Evolutionary conservation across 2,888 invertebrate genomes (phyloP), one percentile per base, ranked within the genome.

Genomic region (Ochropleura plecta): DNA sequence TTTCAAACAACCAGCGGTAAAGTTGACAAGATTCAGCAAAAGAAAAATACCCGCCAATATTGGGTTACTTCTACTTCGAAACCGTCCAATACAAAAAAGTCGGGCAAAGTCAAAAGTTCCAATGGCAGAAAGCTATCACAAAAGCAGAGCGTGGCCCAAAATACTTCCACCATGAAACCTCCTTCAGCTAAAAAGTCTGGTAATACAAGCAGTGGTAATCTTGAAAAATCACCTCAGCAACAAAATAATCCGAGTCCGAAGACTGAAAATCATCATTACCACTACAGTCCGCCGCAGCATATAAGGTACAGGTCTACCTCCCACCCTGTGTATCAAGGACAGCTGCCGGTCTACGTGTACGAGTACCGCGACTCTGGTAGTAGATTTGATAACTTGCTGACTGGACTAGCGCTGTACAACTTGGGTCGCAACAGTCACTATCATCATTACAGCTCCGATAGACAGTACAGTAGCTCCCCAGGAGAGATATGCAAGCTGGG

Each of bases 341-440:
- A 82, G 0, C 93, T 92, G 5, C 94, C 94, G 0, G 83, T 89
- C 0, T 94, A 94, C 70, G 90, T 94, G 0, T 93, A 93, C 80
- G 80, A 91, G 74, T 94, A 94, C 81, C 89, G 92, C 73, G 82
- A 94, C 68, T 94, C 94, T 0, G 93, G 92, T 5, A 94, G 93
- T 78, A 86, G 93, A 75, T 94, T 90, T 70, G 91, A 92, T 49
- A 91, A 69, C 30, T 83, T 94, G 20, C 80, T 94, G n/a, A 92
- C 94, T 9, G 94, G 94, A 1, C 86, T 94, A 67, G 94, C 94
- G 30, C 78, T 94, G 53, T 94, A 94, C 71, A 94, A 94, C 78
- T 86, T 94, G 60, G 94, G 94, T 14, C 89, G 93, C 73, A 86
- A 81, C 7, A 85, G 84, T 42, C 83, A 90, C 44, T 71, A 0